Percentiles rank a stretch among this genome's conserved stretches.
phyloP scores from a whole-genome alignment of 1,140 invertebrate species.

The Hyposmocoma kahamanoa region DNA sequence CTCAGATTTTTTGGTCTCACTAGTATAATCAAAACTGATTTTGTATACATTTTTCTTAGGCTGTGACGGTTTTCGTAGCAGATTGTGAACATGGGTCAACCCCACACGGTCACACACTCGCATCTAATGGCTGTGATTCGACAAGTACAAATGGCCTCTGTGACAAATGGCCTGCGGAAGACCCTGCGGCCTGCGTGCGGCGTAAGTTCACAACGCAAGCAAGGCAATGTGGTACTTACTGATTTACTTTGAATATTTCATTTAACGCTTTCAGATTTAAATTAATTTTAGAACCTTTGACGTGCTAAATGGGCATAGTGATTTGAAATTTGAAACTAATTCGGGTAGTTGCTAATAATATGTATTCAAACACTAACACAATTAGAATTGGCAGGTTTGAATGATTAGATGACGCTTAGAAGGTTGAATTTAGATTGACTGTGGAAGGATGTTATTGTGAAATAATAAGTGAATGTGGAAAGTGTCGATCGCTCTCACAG shows the following conservation, averaged over 20 bases:
- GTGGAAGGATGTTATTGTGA: slow-evolving; percentile 17
- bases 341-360: too few relatives aligned
- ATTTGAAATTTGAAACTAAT: too few relatives aligned
- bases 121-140: slow-evolving; percentile 71
- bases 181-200: slow-evolving; percentile 46
- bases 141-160: slow-evolving; percentile 69
- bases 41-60: slow-evolving; percentile 17
- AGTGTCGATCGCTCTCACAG: slow-evolving; percentile 46
- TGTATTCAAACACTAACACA: too few relatives aligned
- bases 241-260: slow-evolving; percentile 41
- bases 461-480: slow-evolving; percentile 48
- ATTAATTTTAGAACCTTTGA: too few relatives aligned
- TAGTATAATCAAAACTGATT: too few relatives aligned
- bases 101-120: slow-evolving; percentile 66
- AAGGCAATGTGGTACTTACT: slow-evolving; percentile 51
- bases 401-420: too few relatives aligned
- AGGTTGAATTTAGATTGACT: slow-evolving; percentile 29
- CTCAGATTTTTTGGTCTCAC: too few relatives aligned
- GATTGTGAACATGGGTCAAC: slow-evolving; percentile 39
- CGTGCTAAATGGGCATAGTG: too few relatives aligned
- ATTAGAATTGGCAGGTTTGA: too few relatives aligned
- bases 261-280: too few relatives aligned
- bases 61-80: slow-evolving; percentile 26
- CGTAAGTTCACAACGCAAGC: slow-evolving; percentile 53
- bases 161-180: slow-evolving; percentile 67